Evolutionary conservation across 2,888 invertebrate species (phyloP).

Genomic region (Ophion costatus): DNA sequence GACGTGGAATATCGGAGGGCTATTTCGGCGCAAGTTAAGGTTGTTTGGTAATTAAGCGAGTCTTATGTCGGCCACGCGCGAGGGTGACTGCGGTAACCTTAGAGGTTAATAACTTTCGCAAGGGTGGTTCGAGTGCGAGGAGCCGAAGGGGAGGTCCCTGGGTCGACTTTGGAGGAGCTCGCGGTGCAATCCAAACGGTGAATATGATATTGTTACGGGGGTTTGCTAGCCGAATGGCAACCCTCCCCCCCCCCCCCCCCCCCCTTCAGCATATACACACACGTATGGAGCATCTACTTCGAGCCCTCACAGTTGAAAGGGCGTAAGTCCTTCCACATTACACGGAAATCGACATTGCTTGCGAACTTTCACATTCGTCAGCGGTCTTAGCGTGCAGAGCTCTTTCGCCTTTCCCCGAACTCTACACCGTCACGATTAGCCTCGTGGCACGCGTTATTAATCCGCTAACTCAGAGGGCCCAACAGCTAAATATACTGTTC

Average conservation of each 20-base stretch:
- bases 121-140: slow-evolving; percentile 58
- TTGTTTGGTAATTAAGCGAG: slow-evolving; percentile 79
- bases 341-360: not conserved
- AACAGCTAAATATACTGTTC: slow-evolving; percentile 37
- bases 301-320: not conserved
- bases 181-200: slow-evolving; percentile 68
- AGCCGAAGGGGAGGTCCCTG: slow-evolving; percentile 59
- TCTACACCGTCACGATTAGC: slow-evolving; percentile 79
- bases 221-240: slow-evolving; percentile 53
- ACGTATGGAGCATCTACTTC: not conserved
- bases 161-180: slow-evolving; percentile 55
- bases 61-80: slow-evolving; percentile 73
- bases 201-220: slow-evolving; percentile 82
- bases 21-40: slow-evolving; percentile 71
- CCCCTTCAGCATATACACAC: not conserved
- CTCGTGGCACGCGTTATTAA: slow-evolving; percentile 82
- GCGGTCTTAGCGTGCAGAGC: slow-evolving; percentile 6
- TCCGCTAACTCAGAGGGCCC: slow-evolving; percentile 76
- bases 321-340: not conserved
- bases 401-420: slow-evolving; percentile 74
- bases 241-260: not conserved
- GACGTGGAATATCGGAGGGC: slow-evolving; percentile 9
- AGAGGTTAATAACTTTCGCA: slow-evolving; percentile 81
- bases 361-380: no score
- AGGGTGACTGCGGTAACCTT: slow-evolving; percentile 81